A percentile compares a stretch with the other conserved stretches of the same genome.
phyloP scores from a whole-genome alignment of 2,113 vertebrate species.

The Toxotes jaculatrix region DNA sequence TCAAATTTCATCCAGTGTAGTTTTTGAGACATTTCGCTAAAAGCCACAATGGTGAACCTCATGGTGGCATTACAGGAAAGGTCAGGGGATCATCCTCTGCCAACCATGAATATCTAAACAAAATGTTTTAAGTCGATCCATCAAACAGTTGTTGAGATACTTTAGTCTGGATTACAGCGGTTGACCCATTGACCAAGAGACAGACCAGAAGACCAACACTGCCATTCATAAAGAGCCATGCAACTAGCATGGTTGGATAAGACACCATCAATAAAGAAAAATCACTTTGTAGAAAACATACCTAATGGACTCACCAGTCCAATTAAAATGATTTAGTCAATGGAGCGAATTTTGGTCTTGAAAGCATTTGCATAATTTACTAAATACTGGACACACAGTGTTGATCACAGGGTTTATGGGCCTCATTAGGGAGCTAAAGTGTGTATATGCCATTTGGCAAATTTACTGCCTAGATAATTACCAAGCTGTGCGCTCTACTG shows the following conservation, averaged over 20 bases:
- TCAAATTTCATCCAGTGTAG: not conserved
- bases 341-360: not conserved
- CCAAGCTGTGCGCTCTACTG: not conserved
- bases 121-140: not conserved
- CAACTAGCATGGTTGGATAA: not conserved
- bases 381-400: constrained; percentile 15
- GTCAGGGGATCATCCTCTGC: not conserved
- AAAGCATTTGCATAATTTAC: constrained; percentile 9
- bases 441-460: constrained; percentile 36
- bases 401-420: constrained; percentile 40
- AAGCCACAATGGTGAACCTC: not conserved
- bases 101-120: not conserved
- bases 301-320: not conserved
- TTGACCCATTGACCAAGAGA: not conserved
- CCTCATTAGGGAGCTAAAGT: constrained; percentile 38
- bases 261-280: not conserved
- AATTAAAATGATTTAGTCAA: constrained; percentile 1
- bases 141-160: not conserved
- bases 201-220: not conserved
- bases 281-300: not conserved
- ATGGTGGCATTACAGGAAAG: not conserved
- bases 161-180: not conserved
- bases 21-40: not conserved
- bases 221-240: not conserved
- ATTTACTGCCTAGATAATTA: constrained; percentile 48